A percentile compares a stretch with the other conserved stretches of the same genome.
Evolutionary conservation across 2,113 vertebrate species (phyloP).

Genomic region (Protobothrops mucrosquamatus): DNA sequence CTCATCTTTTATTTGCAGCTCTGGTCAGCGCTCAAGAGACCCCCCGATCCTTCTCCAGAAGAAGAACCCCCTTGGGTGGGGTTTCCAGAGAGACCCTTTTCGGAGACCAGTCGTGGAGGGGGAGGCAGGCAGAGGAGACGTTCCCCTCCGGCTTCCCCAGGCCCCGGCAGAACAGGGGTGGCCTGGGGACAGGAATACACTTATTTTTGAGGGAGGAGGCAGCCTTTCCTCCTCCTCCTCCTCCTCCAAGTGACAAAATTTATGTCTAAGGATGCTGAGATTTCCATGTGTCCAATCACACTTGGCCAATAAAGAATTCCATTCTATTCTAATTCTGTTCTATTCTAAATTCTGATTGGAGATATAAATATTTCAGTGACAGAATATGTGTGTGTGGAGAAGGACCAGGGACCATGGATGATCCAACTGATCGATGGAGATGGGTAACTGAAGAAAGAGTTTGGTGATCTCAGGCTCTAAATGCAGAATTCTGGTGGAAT

Average conservation of each 20-base stretch:
- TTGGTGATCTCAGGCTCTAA: neutral
- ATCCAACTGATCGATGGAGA: neutral
- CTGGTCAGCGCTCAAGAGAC: neutral
- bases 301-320: neutral
- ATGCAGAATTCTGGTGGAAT: neutral
- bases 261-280: neutral
- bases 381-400: neutral
- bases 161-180: neutral
- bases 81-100: neutral
- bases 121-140: neutral
- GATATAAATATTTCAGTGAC: neutral
- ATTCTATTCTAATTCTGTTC: neutral
- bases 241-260: neutral
- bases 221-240: neutral
- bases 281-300: neutral
- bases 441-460: neutral
- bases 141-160: neutral
- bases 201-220: neutral
- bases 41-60: neutral
- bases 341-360: neutral
- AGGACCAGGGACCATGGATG: neutral
- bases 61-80: neutral
- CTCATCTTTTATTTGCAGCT: neutral
- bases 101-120: neutral
- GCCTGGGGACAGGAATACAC: neutral